Conservation (phyloP, 2,888 invertebrate species). For the Parnassius smintheus region DNA sequence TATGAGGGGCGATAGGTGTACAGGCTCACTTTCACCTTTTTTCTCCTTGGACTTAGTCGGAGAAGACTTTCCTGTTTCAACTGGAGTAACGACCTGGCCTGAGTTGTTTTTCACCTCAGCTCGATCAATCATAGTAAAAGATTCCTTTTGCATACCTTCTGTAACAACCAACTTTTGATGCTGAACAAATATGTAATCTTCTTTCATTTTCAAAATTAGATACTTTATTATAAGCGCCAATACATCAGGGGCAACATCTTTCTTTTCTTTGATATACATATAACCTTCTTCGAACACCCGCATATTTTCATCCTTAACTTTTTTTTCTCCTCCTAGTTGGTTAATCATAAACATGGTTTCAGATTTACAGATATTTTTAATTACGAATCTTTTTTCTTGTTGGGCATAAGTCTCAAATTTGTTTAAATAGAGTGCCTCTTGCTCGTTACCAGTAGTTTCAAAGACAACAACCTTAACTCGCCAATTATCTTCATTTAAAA, state of each 20-base stretch:
- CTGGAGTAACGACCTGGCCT: constrained; percentile 26
- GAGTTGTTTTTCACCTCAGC: constrained; percentile 53
- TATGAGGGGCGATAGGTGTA: constrained; percentile 36
- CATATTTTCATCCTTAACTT: constrained; percentile 62
- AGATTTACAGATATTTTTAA: constrained; percentile 71
- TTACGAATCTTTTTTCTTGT: constrained; percentile 66
- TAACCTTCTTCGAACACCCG: constrained; percentile 71
- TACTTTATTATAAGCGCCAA: constrained; percentile 67
- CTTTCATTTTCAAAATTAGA: constrained; percentile 70
- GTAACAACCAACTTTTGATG: constrained; percentile 60
- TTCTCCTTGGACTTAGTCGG: constrained; percentile 49
- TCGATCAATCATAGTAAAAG: constrained; percentile 58
- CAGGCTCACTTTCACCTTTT: constrained; percentile 39
- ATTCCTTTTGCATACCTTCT: constrained; percentile 63
- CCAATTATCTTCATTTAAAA: constrained; percentile 57
- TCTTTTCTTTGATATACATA: constrained; percentile 61
- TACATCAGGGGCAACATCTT: constrained; percentile 64
- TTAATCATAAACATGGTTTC: constrained; percentile 75
- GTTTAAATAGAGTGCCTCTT: constrained; percentile 63
- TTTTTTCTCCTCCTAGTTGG: constrained; percentile 69
- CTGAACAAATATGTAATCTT: constrained; percentile 64
- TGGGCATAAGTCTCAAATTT: constrained; percentile 66
- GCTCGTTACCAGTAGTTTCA: constrained; percentile 68
- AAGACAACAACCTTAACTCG: constrained; percentile 63
- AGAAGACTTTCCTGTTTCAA: constrained; percentile 35